Conservation (phyloP, 2,797 vertebrate genomes). For the Potorous gilbertii region DNA sequence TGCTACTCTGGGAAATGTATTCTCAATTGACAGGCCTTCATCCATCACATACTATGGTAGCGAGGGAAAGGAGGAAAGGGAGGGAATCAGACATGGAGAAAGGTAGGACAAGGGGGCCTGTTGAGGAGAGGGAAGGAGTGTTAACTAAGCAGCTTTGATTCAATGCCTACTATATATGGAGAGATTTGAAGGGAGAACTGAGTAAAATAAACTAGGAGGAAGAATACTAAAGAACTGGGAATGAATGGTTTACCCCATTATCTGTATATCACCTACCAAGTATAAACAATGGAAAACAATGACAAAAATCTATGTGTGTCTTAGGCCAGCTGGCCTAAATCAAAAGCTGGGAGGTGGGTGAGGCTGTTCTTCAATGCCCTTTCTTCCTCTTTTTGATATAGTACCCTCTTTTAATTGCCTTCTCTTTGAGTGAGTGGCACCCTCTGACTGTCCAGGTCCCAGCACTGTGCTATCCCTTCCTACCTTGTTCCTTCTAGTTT, state of each 20-base stretch:
- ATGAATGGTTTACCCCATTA: constrained; percentile 7
- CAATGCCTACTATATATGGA: background rate
- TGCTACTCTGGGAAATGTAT: background rate
- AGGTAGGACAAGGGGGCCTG: too few species aligned
- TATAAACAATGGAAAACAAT: constrained; percentile 19
- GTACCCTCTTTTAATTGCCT: background rate
- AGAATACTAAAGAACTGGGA: background rate
- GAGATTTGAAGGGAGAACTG: constrained; percentile 28
- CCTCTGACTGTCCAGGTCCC: background rate
- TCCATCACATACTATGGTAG: background rate
- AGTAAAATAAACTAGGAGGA: constrained; percentile 7
- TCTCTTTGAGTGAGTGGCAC: background rate
- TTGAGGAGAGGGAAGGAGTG: background rate
- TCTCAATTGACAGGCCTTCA: background rate
- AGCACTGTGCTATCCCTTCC: background rate
- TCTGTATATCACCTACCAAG: background rate
- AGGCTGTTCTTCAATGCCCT: background rate
- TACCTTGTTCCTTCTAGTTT: too few species aligned
- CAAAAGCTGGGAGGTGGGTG: background rate
- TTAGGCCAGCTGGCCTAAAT: background rate
- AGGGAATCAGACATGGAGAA: background rate
- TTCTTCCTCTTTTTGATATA: background rate
- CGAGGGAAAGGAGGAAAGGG: too few species aligned
- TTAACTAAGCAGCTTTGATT: background rate
- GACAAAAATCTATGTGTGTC: background rate